Evolutionary conservation across 2,113 vertebrate species (phyloP), one percentile per base, ranked within the genome.

Genomic region (Sinocyclocheilus anophthalmus): DNA sequence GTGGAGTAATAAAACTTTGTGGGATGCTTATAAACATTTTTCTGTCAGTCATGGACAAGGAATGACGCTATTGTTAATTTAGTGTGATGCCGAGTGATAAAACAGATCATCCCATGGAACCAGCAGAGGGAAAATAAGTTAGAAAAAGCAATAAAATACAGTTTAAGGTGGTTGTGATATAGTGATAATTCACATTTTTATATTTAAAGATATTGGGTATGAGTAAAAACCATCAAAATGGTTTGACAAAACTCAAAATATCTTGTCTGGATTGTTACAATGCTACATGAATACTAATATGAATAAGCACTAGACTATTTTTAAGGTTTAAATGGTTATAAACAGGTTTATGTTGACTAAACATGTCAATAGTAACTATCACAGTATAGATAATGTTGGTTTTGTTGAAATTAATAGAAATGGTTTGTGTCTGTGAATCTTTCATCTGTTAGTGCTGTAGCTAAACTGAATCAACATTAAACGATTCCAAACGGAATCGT

Each of bases 231-330:
- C 37, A 26, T 59, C 33, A 39, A 59, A 33, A 59, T 22, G 53
- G 53, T 59, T 59, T 37, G 48, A 59, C 20, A 45, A 14, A 63
- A 48, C 33, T 33, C 1, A 45, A 65, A 65, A 63, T 81, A 2
- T 42, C 13, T 10, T 3, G 61, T 82, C 48, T 82, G 48, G 42
- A 69, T 50, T 65, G 42, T 50, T 81, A 81, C 61, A 81, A 81
- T 81, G 61, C 42, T 81, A 81, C 80, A 50, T 67, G 61, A 8
- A 42, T 42, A 48, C 80, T 65, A 82, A 67, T 24, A 69, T 82
- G 61, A 69, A 33, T 50, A 69, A 26, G 42, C 42, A 82, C 80
- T 30, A 67, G 80, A 82, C 80, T 65, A 82, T 7, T 48, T 24
- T 65, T 69, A 82, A 42, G 33, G 33, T 65, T 10, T 48, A 48